Evolutionary conservation across 2,888 invertebrate genomes (phyloP), one percentile per base, ranked within the genome.

Genomic region (Hydraecia micacea): DNA sequence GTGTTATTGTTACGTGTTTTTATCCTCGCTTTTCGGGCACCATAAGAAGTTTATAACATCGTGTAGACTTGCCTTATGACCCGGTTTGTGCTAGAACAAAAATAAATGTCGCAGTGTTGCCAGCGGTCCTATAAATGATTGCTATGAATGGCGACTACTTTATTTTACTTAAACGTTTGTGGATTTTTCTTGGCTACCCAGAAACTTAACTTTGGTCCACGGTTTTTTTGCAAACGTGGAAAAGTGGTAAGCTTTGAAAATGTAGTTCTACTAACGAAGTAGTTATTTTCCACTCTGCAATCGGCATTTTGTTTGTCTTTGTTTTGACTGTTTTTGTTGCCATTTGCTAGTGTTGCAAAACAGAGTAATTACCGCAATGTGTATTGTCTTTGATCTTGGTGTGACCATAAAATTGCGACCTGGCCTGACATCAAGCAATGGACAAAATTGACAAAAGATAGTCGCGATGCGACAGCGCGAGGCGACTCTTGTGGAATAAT

Each of bases 1-100:
- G 75, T 87, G 85, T 88, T 90, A 89, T 91, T 90, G 79, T 86
- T 80, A 83, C 84, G 81, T 78, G 80, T 86, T 86, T 88, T 83
- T 86, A 67, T 79, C 28, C 36, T 73, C 68, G 39, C 66, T 81
- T 79, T 82, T 81, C 76, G 79, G 62, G 67, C 58, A 39, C 67
- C 70, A 46, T 77, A 78, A 77, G 71, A 68, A 79, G 63, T 82
- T 84, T 80, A 77, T 78, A 80, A 81, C 67, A 84, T 81, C 52
- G 73, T 74, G 78, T 78, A 42, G 39, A 74, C 32, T 67, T 21
- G 73, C 55, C 73, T 66, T 81, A 72, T 74, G 73, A 81, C 71
- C 66, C 70, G 73, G 63, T 72, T 84, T 69, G 52, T 69, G 55
- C 25, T 70, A 28, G 42, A 85, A 62, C 67, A 74, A 72, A 81